Evolutionary conservation across 2,888 invertebrate genomes (phyloP).

Genomic region (Margaritifera margaritifera): DNA sequence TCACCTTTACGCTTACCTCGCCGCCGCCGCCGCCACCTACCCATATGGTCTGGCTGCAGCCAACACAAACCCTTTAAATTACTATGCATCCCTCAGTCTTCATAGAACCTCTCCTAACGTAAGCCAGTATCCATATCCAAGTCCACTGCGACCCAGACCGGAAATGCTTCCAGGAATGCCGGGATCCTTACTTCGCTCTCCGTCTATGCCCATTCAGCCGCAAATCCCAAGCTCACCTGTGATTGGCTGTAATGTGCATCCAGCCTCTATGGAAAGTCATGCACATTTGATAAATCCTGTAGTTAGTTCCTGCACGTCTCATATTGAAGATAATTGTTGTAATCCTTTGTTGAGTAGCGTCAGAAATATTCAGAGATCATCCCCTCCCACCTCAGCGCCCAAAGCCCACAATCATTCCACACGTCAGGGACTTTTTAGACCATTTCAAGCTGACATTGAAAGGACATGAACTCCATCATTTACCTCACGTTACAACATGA

Average conservation of each 20-base stretch:
- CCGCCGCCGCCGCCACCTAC: slow-evolving; percentile 82
- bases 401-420: slow-evolving; percentile 28
- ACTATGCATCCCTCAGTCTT: slow-evolving; percentile 56
- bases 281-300: slow-evolving; percentile 30
- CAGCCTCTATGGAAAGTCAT: slow-evolving; percentile 24
- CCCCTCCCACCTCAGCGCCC: slow-evolving; percentile 8
- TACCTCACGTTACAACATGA: no score
- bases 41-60: slow-evolving; percentile 56
- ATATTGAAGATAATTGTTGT: slow-evolving; percentile 30
- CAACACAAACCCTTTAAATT: slow-evolving; percentile 49
- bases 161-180: slow-evolving; percentile 49
- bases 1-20: slow-evolving; percentile 88
- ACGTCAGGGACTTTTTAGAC: slow-evolving; percentile 47
- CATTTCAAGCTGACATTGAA: slow-evolving; percentile 50
- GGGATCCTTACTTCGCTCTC: slow-evolving; percentile 35
- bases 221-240: slow-evolving; percentile 28
- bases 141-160: slow-evolving; percentile 46
- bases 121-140: slow-evolving; percentile 43
- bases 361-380: slow-evolving; percentile 30
- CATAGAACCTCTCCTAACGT: slow-evolving; percentile 32
- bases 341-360: slow-evolving; percentile 28
- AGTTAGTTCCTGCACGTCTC: slow-evolving; percentile 33
- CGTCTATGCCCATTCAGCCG: slow-evolving; percentile 23
- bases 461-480: slow-evolving; percentile 24
- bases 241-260: slow-evolving; percentile 13